Evolutionary conservation across 2,113 vertebrate genomes (phyloP).

Genomic region (Sinocyclocheilus anshuiensis): DNA sequence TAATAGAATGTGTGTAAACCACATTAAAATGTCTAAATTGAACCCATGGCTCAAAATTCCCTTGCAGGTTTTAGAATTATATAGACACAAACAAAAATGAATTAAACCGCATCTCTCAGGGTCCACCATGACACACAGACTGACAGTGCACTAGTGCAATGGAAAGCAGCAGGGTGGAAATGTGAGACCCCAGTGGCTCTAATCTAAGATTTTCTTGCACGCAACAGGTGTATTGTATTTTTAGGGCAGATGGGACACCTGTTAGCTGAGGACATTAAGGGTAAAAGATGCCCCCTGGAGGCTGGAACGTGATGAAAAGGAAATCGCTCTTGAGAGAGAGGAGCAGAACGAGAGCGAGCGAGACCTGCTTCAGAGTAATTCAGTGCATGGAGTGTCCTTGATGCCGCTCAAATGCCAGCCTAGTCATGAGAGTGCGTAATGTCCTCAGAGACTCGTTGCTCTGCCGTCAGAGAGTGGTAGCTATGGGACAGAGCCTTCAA

Average conservation of each 20-base stretch:
- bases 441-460: slow-evolving; percentile 44
- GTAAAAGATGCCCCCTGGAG: slow-evolving; percentile 42
- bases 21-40: background rate
- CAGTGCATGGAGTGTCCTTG: slow-evolving; percentile 55
- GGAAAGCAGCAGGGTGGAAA: slow-evolving; percentile 29
- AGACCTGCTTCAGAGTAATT: slow-evolving; percentile 39
- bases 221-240: slow-evolving; percentile 51
- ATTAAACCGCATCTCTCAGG: background rate
- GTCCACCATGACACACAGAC: slow-evolving; percentile 1
- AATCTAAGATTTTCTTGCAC: slow-evolving; percentile 41
- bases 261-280: slow-evolving; percentile 15
- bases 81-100: background rate
- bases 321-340: background rate
- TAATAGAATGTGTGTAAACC: no score
- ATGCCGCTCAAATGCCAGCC: slow-evolving; percentile 53
- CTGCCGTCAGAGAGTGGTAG: slow-evolving; percentile 2
- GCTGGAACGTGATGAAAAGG: slow-evolving; percentile 28
- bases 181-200: slow-evolving; percentile 38
- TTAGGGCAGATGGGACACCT: slow-evolving; percentile 45
- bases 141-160: slow-evolving; percentile 20
- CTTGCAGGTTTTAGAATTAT: background rate
- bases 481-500: background rate
- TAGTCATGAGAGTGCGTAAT: slow-evolving; percentile 50
- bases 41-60: background rate
- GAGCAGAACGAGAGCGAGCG: background rate